Evolutionary conservation across 2,888 invertebrate species (phyloP), one percentile per base, ranked within the genome.

Genomic region (Amphipyra berbera): DNA sequence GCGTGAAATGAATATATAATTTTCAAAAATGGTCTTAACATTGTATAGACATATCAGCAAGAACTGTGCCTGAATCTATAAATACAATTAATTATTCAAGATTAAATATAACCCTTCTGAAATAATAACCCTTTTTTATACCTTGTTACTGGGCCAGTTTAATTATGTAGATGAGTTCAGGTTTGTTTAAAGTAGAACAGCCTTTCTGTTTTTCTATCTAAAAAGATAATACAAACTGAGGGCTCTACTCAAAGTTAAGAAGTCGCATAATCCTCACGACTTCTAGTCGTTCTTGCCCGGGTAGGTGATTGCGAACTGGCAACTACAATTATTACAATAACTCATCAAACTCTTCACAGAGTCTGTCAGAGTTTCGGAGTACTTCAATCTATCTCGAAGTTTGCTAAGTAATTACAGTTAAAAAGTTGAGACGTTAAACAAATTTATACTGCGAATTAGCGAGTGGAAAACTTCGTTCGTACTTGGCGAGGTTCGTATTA

Each of bases 401-500:
- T 90, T 82, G 82, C 86, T 87, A 86, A 88, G 92, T 93, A 93
- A 94, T 94, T 93, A 93, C 90, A 90, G 93, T 92, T 94, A 91
- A 94, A 93, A 95, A 94, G 94, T 94, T 93, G 88, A 88, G 91
- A 93, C 94, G 92, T 95, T 93, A 94, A 94, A 93, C 93, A 94
- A 94, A 94, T 94, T 94, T 95, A 94, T 94, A 93, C 91, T 92
- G 85, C 84, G 90, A 93, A 94, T 94, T 93, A 94, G 92, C 87
- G 90, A 93, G 91, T 89, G 88, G 86, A 85, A 89, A 90, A 91
- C 85, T 71, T 71, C 33, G 73, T 61, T 73, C 61, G 68, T 73
- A 61, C 58, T 91, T 89, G 68, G 73, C 79, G 75, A 87, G 87
- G 85, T 90, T 89, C 85, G 90, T 88, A 88, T 90, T 83, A 88